These are phyloP conservation scores for Lepilemur septentrionalis DNA, from an alignment of 2,797 vertebrate genomes.

Conservation along the genomic window DNA sequence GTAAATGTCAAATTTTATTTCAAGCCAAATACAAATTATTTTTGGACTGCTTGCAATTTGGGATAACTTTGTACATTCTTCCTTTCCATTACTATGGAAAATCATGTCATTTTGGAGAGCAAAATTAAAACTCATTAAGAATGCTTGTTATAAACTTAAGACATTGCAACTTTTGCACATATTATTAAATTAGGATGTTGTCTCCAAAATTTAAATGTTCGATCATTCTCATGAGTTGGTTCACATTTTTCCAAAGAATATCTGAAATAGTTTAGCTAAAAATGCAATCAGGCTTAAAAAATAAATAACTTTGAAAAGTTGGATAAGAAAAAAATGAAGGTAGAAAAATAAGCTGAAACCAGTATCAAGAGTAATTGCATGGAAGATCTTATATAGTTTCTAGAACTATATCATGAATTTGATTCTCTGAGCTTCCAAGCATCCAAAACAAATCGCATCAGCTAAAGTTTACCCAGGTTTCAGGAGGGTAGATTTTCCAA, in stretches of 20 bases:
- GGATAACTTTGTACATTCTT: neutral
- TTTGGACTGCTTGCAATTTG: neutral
- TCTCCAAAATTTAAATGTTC: neutral
- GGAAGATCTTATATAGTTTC: neutral
- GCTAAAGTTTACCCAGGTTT: neutral
- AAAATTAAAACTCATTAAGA: neutral
- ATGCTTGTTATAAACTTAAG: neutral
- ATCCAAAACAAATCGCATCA: neutral
- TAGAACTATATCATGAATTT: neutral
- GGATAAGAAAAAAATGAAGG: neutral
- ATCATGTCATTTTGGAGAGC: neutral
- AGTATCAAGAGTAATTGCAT: neutral
- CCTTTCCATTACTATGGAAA: neutral
- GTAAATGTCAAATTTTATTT: conserved; percentile 15
- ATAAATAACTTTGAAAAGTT: neutral
- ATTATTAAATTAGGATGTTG: neutral
- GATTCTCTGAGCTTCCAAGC: neutral
- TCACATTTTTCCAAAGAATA: conserved; percentile 13
- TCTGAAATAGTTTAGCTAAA: neutral
- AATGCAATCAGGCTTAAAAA: neutral
- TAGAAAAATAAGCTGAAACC: neutral
- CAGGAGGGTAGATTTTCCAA: neutral
- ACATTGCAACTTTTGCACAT: neutral
- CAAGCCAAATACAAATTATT: conserved; percentile 41
- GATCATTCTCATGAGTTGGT: neutral